These are phyloP conservation scores for Eupithecia dodoneata DNA, from an alignment of 2,888 invertebrate species.

Conservation along the genomic window DNA sequence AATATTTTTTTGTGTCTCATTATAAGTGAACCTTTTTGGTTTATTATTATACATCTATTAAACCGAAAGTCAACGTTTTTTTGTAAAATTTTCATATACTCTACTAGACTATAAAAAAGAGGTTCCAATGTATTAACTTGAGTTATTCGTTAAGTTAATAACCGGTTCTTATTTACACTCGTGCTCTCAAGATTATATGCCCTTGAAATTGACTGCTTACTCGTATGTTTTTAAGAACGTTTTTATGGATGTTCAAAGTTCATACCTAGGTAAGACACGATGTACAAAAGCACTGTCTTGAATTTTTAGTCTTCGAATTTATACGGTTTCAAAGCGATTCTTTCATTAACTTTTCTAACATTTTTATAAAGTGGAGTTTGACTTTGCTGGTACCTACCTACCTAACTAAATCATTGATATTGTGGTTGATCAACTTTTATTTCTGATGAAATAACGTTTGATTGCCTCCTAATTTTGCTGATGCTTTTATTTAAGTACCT, in stretches of 20 bases:
- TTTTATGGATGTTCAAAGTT: background rate
- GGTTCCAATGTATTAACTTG: no score
- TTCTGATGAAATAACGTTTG: background rate
- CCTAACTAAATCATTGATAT: background rate
- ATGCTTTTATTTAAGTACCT: background rate
- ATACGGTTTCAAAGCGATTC: background rate
- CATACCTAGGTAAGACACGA: background rate
- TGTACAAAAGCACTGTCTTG: background rate
- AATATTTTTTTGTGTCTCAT: no score
- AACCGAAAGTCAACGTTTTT: no score
- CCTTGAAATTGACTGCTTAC: background rate
- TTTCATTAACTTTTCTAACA: slow-evolving; percentile 1
- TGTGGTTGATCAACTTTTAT: background rate
- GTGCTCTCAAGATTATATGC: background rate
- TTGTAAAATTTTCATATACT: no score
- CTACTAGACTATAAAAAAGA: no score
- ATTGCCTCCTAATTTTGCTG: background rate
- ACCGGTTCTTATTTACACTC: background rate
- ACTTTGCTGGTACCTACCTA: background rate
- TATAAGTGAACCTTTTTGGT: no score
- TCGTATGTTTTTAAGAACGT: background rate
- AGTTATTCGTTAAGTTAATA: background rate
- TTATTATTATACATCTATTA: no score
- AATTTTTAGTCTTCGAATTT: background rate
- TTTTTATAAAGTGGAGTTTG: background rate